Evolutionary conservation across 2,113 vertebrate genomes (phyloP), one percentile per base, ranked within the genome.

Genomic region (Bagarius yarrelli): DNA sequence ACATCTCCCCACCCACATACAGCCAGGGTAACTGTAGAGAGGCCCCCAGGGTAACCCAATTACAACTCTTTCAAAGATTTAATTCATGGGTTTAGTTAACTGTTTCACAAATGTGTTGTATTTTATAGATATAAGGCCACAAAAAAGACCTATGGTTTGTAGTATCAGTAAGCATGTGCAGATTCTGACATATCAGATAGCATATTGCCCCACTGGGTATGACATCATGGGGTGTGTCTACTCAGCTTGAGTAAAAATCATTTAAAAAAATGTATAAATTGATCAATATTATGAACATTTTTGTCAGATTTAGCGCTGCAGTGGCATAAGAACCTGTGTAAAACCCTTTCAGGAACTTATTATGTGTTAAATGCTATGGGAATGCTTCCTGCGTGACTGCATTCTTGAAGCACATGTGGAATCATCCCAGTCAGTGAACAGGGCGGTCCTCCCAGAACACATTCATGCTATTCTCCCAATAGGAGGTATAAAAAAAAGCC

Each of bases 1-100:
- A 72, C 25, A 71, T 50, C 44, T n/a, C 72, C 55, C 56, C 66
- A 59, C 53, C 52, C 73, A 76, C 80, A 44, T 56, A 34, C 36
- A 50, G 19, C 19, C 61, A 69, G 36, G 53, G 36, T 69, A 76
- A 81, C 53, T 32, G 53, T 56, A 18, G 36, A 67, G 16, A 73
- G 27, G 55, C 27, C 21, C n/a, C 11, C 70, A 73, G 27, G 27
- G 70, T 32, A 4, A 21, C 40, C 25, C 36, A 72, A 57, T 50
- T 80, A 60, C 36, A 60, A 71, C 18, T 23, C 47, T 72, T 69
- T 60, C 50, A 21, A 81, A 23, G 32, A 69, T 69, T 78, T 19
- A 44, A 64, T 30, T 67, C 53, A 76, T 60, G 50, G 27, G 18
- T 55, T 55, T 55, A 34, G 53, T 34, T 30, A 73, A 34, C 27